Evolutionary conservation across 2,797 vertebrate species (phyloP).

Genomic region (Pseudomugil tenellus): DNA sequence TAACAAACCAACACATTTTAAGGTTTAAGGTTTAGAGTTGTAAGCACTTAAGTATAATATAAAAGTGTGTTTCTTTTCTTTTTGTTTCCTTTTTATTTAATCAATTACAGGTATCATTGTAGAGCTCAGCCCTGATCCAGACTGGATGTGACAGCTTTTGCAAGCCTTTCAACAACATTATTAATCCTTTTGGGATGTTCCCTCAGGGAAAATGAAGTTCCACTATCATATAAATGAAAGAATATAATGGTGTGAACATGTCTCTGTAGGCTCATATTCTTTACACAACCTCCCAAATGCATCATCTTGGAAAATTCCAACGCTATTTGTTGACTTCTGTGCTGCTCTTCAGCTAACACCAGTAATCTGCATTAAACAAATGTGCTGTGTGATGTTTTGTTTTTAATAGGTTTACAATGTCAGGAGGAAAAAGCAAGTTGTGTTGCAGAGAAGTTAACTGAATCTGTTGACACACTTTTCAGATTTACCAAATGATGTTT

Average conservation of each 20-base stretch:
- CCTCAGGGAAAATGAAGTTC: no score
- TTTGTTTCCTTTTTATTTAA: no score
- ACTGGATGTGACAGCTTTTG: background rate
- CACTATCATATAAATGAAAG: no score
- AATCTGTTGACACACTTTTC: slow-evolving; percentile 24
- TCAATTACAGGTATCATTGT: no score
- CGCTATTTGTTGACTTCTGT: slow-evolving; percentile 25
- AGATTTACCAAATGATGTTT: slow-evolving; percentile 17
- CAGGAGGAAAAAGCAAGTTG: background rate
- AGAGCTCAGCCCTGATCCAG: background rate
- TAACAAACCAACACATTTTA: no score
- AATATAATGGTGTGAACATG: background rate
- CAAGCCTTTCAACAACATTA: background rate
- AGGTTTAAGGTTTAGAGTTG: no score
- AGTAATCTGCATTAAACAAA: slow-evolving; percentile 10
- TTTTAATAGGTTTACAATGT: slow-evolving; percentile 1
- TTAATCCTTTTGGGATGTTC: no score
- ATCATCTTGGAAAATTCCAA: slow-evolving; percentile 9
- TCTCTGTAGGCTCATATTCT: background rate
- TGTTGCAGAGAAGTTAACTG: slow-evolving; percentile 15
- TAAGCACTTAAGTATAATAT: no score
- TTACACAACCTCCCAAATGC: background rate
- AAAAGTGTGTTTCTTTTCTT: no score
- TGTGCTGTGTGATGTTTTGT: background rate
- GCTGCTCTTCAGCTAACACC: slow-evolving; percentile 44